Conservation (phyloP, 2,113 vertebrate species). For the Mohoua ochrocephala region DNA sequence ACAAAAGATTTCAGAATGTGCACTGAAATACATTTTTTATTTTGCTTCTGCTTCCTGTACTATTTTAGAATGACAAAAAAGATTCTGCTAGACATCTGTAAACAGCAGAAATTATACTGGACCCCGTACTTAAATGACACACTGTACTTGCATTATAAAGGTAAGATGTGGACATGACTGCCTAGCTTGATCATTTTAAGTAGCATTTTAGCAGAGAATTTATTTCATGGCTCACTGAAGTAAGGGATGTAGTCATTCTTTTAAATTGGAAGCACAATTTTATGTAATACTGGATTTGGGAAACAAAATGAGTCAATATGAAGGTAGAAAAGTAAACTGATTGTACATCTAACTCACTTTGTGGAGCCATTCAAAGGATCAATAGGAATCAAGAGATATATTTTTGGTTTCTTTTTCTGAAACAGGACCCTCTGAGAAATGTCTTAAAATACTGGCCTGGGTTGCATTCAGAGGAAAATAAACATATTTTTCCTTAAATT, state of each 20-base stretch:
- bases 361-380: not conserved
- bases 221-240: not conserved
- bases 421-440: not conserved
- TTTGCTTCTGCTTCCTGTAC: not conserved
- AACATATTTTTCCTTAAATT: not conserved
- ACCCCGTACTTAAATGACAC: slow-evolving; percentile 88
- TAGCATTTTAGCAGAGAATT: not conserved
- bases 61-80: slow-evolving; percentile 86
- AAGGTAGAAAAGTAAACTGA: not conserved
- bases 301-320: not conserved
- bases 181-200: not conserved
- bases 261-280: not conserved
- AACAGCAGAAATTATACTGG: slow-evolving; percentile 84
- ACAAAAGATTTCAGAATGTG: not conserved
- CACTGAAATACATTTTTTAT: not conserved
- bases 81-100: slow-evolving; percentile 85
- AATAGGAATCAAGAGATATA: not conserved
- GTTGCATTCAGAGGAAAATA: not conserved
- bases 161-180: slow-evolving; percentile 52
- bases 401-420: not conserved
- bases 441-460: not conserved
- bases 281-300: not conserved
- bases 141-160: slow-evolving; percentile 91
- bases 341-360: not conserved
- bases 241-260: not conserved